phyloP scores from a whole-genome alignment of 2,888 invertebrate genomes.

The Pocota personata region DNA sequence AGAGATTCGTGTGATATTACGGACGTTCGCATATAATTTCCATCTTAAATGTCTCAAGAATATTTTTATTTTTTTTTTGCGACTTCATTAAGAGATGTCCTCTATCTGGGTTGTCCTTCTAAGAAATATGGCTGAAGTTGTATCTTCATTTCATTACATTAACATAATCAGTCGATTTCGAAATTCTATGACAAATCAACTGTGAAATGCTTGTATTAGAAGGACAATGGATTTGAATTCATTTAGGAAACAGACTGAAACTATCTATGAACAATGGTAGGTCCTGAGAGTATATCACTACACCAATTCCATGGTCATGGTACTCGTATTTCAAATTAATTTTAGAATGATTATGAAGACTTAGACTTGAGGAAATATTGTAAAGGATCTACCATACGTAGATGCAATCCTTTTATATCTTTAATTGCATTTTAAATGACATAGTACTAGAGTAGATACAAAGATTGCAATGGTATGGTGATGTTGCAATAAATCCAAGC shows the following conservation, averaged over 20 bases:
- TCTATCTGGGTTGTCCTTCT: not conserved
- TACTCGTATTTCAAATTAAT: not conserved
- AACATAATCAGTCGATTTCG: conserved; percentile 5
- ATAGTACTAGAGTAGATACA: not conserved
- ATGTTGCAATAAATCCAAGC: not conserved
- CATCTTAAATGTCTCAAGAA: conserved; percentile 27
- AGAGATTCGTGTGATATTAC: conserved; percentile 33
- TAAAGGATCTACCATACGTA: not conserved
- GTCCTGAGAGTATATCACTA: not conserved
- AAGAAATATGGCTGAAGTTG: conserved; percentile 17
- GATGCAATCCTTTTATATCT: not conserved
- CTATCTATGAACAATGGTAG: not conserved
- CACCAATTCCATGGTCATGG: no score
- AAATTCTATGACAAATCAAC: conserved; percentile 5
- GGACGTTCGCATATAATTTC: conserved; percentile 49
- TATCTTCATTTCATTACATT: conserved; percentile 7
- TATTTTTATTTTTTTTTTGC: not conserved
- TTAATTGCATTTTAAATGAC: conserved; percentile 7
- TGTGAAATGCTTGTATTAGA: conserved; percentile 9
- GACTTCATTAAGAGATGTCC: conserved; percentile 17
- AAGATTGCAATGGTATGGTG: not conserved
- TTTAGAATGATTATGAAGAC: not conserved
- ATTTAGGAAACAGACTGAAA: not conserved
- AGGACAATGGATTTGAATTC: conserved; percentile 10
- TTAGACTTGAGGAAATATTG: not conserved